Evolutionary conservation across 1,140 invertebrate genomes (phyloP).

Genomic region (Diorhabda elongata): DNA sequence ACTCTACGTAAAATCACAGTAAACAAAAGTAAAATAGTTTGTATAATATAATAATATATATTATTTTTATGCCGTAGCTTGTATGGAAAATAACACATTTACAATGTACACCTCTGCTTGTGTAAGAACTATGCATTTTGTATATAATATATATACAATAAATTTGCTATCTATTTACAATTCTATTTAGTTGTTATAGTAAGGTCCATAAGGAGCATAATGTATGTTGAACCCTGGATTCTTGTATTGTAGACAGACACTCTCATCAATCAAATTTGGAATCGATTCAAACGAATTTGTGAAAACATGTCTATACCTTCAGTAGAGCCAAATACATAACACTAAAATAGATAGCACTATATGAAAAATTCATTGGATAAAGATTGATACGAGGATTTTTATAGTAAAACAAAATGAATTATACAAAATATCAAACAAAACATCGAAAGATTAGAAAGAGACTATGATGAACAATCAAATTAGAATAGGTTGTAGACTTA

Average conservation of each 20-base stretch:
- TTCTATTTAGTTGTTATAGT: slow-evolving; percentile 11
- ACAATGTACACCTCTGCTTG: slow-evolving; percentile 36
- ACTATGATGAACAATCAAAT: too few species aligned
- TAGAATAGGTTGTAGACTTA: too few species aligned
- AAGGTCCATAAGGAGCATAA: neutral
- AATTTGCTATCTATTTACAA: slow-evolving; percentile 42
- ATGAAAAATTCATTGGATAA: too few species aligned
- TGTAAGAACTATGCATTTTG: slow-evolving; percentile 27
- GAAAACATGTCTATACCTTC: too few species aligned
- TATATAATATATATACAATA: slow-evolving; percentile 35
- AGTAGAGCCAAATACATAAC: too few species aligned
- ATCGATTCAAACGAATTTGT: too few species aligned
- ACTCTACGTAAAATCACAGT: slow-evolving; percentile 44
- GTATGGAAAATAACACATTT: slow-evolving; percentile 43
- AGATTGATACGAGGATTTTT: too few species aligned
- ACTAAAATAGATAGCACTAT: too few species aligned
- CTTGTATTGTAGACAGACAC: neutral
- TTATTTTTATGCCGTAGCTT: slow-evolving; percentile 38
- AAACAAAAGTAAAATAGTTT: slow-evolving; percentile 35
- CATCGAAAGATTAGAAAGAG: too few species aligned
- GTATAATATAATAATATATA: slow-evolving; percentile 35
- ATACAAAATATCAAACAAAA: too few species aligned
- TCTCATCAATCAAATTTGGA: too few species aligned
- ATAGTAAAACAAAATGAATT: too few species aligned
- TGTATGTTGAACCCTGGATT: neutral